Evolutionary conservation across 2,797 vertebrate species (phyloP), one percentile per base, ranked within the genome.

Genomic region (Basileuterus tristriatus): DNA sequence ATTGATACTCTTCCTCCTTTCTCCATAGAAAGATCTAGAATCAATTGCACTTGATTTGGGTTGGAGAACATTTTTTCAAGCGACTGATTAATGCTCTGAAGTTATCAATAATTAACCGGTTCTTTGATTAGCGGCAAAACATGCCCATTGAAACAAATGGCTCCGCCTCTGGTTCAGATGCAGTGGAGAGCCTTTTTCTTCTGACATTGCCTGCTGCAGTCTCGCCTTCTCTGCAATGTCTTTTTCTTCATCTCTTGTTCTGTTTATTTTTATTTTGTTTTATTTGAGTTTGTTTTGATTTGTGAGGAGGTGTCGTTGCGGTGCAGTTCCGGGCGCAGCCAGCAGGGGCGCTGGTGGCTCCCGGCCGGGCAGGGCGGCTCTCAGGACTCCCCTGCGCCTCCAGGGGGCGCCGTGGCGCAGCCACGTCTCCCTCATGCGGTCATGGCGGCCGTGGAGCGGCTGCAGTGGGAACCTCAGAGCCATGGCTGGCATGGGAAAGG

Each of bases 371-470:
- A 2, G 14, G n/a, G n/a, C 8, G 0, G n/a, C 3, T 2, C 23
- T 9, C 3, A 1, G 1, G 2, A 0, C 6, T 18, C 18, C 29
- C 3, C n/a, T 8, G 1, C 0, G 4, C 49, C 68, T 8, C 9
- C 41, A 55, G 80, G 39, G 58, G 68, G 49, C 41, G 49, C 80
- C 5, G 9, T 13, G 41, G 39, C n/a, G 3, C 39, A 2, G n/a
- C 39, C 5, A 0, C 3, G 0, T 1, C 23, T n/a, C 80, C 49
- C 41, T 63, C 34, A 46, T 0, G 12, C 2, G 0, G 23, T 3
- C 0, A 22, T 36, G 56, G 41, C 17, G 4, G 49, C 8, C 1
- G 2, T 8, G 4, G 3, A 9, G 39, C 4, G 6, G 17, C 27
- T 17, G 27, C 21, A 3, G 39, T 2, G 0, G 6, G 27, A 36